These are phyloP conservation scores for Bombus difficillimus DNA, from an alignment of 1,140 invertebrate genomes.

Conservation along the genomic window DNA sequence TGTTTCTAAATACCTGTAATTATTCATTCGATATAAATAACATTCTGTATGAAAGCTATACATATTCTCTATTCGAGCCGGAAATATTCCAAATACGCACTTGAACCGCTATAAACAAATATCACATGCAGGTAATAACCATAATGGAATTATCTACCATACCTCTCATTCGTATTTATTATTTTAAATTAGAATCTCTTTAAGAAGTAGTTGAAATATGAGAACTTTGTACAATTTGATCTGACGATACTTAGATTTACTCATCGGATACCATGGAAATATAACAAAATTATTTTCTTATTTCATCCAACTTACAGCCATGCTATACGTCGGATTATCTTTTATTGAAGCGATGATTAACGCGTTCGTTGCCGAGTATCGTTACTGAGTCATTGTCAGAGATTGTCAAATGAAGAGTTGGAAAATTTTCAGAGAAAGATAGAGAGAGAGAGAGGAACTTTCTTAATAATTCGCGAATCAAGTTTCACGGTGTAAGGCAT, in stretches of 20 bases:
- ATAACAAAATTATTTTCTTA: too few relatives aligned
- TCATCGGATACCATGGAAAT: neutral
- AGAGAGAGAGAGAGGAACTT: neutral
- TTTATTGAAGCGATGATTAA: neutral
- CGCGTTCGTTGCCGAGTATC: neutral
- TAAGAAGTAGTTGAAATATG: neutral
- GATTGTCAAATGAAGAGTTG: neutral
- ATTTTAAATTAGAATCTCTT: neutral
- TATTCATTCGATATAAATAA: conserved; percentile 16
- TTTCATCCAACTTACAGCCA: too few relatives aligned
- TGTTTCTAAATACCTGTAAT: conserved; percentile 87
- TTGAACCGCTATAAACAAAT: neutral
- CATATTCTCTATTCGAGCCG: neutral
- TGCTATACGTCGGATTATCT: neutral
- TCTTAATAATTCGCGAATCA: neutral
- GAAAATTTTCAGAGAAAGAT: too few relatives aligned
- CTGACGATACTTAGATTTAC: neutral
- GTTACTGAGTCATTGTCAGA: neutral
- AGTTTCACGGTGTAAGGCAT: neutral
- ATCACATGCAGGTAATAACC: too few relatives aligned
- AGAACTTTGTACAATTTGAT: neutral
- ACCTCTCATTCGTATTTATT: neutral
- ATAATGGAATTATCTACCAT: too few relatives aligned
- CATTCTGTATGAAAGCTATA: neutral
- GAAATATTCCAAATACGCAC: neutral